These are phyloP conservation scores for Calyptommatus sinebrachiatus DNA, from an alignment of 2,113 vertebrate genomes.

Conservation along the genomic window DNA sequence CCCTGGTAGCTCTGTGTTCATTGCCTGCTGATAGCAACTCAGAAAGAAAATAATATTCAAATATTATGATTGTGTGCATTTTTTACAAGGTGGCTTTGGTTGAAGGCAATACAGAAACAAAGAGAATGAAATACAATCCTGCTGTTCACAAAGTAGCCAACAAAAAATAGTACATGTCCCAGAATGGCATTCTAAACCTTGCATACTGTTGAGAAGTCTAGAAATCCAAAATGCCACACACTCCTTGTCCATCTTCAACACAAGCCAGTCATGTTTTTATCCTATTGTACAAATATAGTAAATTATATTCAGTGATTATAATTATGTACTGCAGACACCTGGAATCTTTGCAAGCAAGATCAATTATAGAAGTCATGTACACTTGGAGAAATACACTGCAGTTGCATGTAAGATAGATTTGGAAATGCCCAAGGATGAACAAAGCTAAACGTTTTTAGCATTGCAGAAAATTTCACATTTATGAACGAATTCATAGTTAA, in stretches of 20 bases:
- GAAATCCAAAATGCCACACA: not conserved
- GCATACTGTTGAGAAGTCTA: not conserved
- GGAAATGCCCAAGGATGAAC: not conserved
- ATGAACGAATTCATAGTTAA: not conserved
- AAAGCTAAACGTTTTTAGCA: not conserved
- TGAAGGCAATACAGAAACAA: no score
- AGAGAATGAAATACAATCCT: no score
- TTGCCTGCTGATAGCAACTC: no score
- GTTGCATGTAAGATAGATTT: not conserved
- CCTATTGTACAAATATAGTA: no score
- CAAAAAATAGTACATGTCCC: not conserved
- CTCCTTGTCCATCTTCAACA: not conserved
- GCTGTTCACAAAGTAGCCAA: not conserved
- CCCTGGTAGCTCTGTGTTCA: no score
- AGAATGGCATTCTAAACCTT: not conserved
- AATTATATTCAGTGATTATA: not conserved
- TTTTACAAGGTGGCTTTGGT: no score
- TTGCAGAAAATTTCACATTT: not conserved
- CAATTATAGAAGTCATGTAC: not conserved
- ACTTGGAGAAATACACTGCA: not conserved
- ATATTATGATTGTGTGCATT: no score
- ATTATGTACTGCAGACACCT: not conserved
- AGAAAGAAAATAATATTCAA: no score
- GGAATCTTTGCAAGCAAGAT: not conserved
- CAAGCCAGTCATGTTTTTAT: not conserved